Percentiles rank a stretch among this genome's conserved stretches.
Conservation (phyloP, 2,113 vertebrate genomes). For the Rousettus leschenaultii region DNA sequence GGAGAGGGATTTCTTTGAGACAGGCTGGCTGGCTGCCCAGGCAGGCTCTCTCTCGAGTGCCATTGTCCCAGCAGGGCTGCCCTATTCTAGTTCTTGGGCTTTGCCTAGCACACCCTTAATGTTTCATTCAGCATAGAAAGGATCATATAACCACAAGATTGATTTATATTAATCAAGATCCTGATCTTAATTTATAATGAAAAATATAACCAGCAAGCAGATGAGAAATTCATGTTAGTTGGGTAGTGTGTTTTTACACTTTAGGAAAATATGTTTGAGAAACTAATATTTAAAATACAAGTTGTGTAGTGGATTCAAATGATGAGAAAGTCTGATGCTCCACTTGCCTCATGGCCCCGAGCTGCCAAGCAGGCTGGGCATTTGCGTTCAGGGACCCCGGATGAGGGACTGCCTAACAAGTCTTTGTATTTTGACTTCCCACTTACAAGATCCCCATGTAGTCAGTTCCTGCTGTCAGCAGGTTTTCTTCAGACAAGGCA, state of each 20-base stretch:
- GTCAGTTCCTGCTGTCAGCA: background rate
- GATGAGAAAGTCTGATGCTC: background rate
- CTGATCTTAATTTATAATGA: background rate
- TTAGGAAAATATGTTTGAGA: background rate
- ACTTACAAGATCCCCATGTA: background rate
- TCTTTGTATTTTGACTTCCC: background rate
- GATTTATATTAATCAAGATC: background rate
- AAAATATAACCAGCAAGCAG: background rate
- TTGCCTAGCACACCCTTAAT: background rate
- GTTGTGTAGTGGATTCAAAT: too few species aligned
- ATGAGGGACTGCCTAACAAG: background rate
- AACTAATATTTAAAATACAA: background rate
- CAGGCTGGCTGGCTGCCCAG: slow-evolving; percentile 17
- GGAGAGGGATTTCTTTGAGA: slow-evolving; percentile 10
- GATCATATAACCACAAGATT: background rate
- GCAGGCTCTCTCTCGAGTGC: background rate
- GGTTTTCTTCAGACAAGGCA: background rate
- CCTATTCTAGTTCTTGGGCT: background rate
- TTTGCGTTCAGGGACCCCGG: background rate
- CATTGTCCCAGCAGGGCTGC: background rate
- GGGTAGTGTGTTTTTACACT: background rate
- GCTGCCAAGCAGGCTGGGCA: background rate
- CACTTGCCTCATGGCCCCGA: fast-evolving
- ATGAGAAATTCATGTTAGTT: background rate
- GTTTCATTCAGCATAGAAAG: background rate